Evolutionary conservation across 2,888 invertebrate species (phyloP).

Genomic region (Drosophila imparisetae): DNA sequence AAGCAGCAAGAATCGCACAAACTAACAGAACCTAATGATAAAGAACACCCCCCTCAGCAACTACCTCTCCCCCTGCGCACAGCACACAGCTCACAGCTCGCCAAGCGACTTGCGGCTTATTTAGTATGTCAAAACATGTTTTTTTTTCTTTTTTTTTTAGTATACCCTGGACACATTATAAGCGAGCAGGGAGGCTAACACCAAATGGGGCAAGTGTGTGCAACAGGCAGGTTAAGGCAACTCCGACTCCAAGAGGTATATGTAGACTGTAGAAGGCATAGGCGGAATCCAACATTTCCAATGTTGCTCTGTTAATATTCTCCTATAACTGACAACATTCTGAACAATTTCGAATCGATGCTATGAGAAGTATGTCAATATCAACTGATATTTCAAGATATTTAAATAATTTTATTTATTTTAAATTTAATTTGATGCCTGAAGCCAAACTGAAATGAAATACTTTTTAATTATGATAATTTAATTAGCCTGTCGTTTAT

Average conservation of each 20-base stretch:
- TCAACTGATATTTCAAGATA: not conserved
- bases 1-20: constrained; percentile 73
- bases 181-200: too few species aligned
- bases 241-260: not conserved
- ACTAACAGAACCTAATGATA: constrained; percentile 81
- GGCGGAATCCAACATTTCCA: not conserved
- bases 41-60: constrained; percentile 57
- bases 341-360: not conserved
- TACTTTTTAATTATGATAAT: not conserved
- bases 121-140: constrained; percentile 81
- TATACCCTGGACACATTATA: not conserved
- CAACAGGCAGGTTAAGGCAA: not conserved
- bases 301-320: not conserved
- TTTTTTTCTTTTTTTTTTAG: constrained; percentile 23
- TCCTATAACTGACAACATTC: not conserved
- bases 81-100: not conserved
- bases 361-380: not conserved
- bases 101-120: constrained; percentile 69
- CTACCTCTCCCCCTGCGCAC: not conserved
- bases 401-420: not conserved
- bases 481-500: not conserved
- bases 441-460: not conserved
- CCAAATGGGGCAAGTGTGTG: not conserved
- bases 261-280: not conserved
- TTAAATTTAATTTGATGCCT: not conserved